Evolutionary conservation across 2,888 invertebrate genomes (phyloP).

Genomic region (Caenorhabditis sp.): DNA sequence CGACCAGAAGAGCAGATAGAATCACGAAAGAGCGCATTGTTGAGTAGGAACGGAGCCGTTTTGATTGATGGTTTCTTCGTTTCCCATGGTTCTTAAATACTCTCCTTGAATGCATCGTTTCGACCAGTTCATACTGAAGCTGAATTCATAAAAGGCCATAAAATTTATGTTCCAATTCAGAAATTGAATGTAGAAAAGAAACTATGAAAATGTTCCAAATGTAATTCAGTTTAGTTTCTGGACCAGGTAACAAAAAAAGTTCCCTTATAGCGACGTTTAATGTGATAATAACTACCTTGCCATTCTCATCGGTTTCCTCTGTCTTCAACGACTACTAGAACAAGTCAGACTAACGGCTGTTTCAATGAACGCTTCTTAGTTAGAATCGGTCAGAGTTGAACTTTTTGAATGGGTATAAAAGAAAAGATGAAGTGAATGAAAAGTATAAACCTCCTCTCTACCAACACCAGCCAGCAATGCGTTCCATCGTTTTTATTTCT

Average conservation of each 20-base stretch:
- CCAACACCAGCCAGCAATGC: conserved; percentile 2
- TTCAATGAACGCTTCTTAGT: neutral
- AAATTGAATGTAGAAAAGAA: too few species aligned
- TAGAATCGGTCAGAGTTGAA: neutral
- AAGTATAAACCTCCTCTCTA: too few species aligned
- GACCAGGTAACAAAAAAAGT: too few species aligned
- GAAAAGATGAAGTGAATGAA: neutral
- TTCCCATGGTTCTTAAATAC: too few species aligned
- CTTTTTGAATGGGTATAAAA: neutral
- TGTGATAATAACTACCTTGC: too few species aligned
- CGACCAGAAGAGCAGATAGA: conserved; percentile 5
- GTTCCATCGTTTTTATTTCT: conserved; percentile 21
- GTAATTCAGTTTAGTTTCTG: too few species aligned
- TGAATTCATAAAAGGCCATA: neutral
- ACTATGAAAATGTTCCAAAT: too few species aligned
- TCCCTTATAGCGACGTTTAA: too few species aligned
- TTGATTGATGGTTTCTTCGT: too few species aligned
- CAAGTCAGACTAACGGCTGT: too few species aligned
- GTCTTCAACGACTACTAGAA: neutral
- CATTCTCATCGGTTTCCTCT: too few species aligned
- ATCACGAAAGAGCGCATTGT: conserved; percentile 32
- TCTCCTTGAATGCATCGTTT: too few species aligned
- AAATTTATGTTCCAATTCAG: neutral
- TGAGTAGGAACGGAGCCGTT: neutral
- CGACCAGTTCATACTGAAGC: neutral